Evolutionary conservation across 2,113 vertebrate genomes (phyloP).

Genomic region (Calypte anna): DNA sequence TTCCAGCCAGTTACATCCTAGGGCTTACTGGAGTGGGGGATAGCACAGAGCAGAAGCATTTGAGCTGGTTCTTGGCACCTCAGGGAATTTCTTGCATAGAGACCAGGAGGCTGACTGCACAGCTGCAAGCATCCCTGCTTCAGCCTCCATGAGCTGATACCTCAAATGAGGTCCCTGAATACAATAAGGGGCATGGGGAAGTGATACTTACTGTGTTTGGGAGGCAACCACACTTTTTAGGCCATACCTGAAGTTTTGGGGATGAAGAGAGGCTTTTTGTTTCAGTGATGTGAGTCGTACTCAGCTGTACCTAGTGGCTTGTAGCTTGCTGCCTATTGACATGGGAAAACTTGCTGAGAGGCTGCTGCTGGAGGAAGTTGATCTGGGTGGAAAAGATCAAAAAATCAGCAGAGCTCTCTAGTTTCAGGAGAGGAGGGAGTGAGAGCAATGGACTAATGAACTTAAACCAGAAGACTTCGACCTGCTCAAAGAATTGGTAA

Average conservation of each 20-base stretch:
- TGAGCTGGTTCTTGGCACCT: neutral
- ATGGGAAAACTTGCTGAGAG: constrained; percentile 6
- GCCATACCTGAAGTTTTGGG: neutral
- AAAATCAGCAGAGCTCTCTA: neutral
- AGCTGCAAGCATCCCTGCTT: neutral
- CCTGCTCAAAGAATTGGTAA: constrained; percentile 33
- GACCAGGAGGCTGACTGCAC: neutral
- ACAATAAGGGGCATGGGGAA: neutral
- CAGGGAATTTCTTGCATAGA: neutral
- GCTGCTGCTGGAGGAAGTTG: neutral
- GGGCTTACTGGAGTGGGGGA: neutral
- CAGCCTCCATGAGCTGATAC: neutral
- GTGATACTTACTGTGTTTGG: neutral
- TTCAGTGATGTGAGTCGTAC: neutral
- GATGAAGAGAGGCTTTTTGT: neutral
- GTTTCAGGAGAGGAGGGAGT: neutral
- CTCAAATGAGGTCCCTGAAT: accelerated
- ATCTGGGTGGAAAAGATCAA: neutral
- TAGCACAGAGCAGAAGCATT: neutral
- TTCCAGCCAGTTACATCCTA: neutral
- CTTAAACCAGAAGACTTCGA: constrained; percentile 41
- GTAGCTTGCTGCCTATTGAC: neutral
- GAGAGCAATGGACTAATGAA: constrained; percentile 40
- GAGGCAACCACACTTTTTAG: neutral
- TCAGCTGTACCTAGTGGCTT: neutral